phyloP scores from a whole-genome alignment of 2,797 vertebrate genomes.

The Benthosema pterotum region DNA sequence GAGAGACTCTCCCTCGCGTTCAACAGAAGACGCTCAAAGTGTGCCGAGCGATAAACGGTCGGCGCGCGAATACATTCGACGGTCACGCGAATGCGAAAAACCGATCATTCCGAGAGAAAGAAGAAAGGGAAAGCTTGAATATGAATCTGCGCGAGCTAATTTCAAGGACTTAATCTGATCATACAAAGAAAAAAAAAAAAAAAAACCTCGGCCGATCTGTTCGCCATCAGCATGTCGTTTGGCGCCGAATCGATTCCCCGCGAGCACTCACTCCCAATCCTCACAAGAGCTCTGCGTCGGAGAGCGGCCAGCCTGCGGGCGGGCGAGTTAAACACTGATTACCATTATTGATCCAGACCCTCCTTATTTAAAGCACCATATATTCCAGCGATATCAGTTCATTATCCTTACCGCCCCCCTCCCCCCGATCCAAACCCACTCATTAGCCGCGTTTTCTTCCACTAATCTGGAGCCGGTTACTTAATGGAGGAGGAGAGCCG shows the following conservation, averaged over 20 bases:
- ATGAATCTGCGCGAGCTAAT: constrained; percentile 29
- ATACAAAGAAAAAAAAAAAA: no score
- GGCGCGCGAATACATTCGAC: no score
- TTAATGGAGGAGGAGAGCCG: constrained; percentile 42
- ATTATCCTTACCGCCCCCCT: constrained; percentile 43
- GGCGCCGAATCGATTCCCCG: constrained; percentile 38
- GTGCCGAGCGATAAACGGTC: no score
- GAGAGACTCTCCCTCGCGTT: no score
- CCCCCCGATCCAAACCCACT: constrained; percentile 19
- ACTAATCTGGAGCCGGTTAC: constrained; percentile 50
- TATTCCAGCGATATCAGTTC: constrained; percentile 61
- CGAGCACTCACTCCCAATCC: constrained; percentile 33
- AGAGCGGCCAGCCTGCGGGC: constrained; percentile 31
- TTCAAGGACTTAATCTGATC: constrained; percentile 54
- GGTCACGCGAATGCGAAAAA: no score
- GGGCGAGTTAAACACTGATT: constrained; percentile 42
- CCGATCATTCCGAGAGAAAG: no score
- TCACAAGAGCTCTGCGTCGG: constrained; percentile 40
- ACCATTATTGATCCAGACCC: constrained; percentile 59
- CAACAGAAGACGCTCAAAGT: no score
- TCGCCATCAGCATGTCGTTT: constrained; percentile 48
- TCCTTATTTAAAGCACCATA: constrained; percentile 63
- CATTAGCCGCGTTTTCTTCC: constrained; percentile 36
- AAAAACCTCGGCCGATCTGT: constrained; percentile 43
- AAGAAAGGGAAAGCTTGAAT: neutral